These are phyloP conservation scores for Heliconius erato DNA, from an alignment of 2,888 invertebrate species.

Conservation along the genomic window DNA sequence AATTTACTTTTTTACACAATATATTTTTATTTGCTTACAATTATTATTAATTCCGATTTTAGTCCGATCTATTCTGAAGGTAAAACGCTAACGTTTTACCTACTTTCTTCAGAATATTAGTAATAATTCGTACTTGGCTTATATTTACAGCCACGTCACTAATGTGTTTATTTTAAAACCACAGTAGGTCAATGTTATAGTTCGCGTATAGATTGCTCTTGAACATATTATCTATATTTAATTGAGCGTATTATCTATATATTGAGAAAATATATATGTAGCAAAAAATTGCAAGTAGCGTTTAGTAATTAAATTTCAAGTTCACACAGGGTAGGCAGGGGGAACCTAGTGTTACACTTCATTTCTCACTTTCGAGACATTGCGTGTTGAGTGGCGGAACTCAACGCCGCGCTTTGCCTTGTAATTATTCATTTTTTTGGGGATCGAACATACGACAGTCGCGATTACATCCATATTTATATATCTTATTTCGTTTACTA, in stretches of 20 bases:
- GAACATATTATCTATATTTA: neutral
- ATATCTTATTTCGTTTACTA: neutral
- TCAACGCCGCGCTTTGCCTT: too few relatives aligned
- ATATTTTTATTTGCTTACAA: neutral
- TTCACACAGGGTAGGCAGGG: too few relatives aligned
- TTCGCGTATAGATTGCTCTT: slow-evolving; percentile 17
- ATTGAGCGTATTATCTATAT: neutral
- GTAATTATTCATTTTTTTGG: too few relatives aligned
- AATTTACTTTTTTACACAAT: neutral
- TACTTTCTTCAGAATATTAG: slow-evolving; percentile 14
- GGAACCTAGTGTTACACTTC: too few relatives aligned
- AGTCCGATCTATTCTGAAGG: too few relatives aligned
- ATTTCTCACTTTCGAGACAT: too few relatives aligned
- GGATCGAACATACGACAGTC: too few relatives aligned
- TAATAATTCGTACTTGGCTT: slow-evolving; percentile 36
- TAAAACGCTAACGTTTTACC: neutral
- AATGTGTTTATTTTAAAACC: slow-evolving; percentile 38
- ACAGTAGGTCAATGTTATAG: slow-evolving; percentile 39
- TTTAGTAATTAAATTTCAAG: neutral
- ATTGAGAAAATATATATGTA: neutral
- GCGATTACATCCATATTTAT: too few relatives aligned
- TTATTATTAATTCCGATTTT: too few relatives aligned
- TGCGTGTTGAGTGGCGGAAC: too few relatives aligned
- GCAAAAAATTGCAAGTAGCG: neutral
- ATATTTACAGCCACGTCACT: slow-evolving; percentile 35